phyloP scores from a whole-genome alignment of 2,797 vertebrate species.

The Scolopax rusticola region DNA sequence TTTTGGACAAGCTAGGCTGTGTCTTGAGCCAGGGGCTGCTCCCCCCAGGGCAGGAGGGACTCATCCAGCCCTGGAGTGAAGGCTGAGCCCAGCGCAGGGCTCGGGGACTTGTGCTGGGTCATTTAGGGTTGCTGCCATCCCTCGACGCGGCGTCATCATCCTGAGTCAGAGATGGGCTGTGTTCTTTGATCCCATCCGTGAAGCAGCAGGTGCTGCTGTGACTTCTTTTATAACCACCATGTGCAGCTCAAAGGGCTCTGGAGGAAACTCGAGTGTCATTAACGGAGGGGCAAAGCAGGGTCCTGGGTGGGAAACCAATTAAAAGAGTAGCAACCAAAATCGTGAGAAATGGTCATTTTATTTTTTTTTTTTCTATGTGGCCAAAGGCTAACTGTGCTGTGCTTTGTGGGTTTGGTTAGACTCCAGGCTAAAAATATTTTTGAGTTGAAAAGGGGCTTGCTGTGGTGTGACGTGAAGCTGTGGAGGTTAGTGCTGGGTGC shows the following conservation, averaged over 20 bases:
- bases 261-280: neutral
- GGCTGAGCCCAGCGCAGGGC: neutral
- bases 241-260: neutral
- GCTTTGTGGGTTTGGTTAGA: neutral
- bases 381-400: neutral
- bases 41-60: accelerated
- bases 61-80: neutral
- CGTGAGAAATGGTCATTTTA: neutral
- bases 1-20: neutral
- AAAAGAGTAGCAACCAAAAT: neutral
- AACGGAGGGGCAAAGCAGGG: neutral
- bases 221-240: neutral
- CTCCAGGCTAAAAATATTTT: constrained; percentile 8
- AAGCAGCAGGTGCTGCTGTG: neutral
- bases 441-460: neutral
- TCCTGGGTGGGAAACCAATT: neutral
- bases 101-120: neutral
- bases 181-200: neutral
- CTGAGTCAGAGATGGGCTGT: neutral
- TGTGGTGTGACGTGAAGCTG: accelerated
- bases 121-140: neutral
- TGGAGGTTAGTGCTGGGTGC: accelerated
- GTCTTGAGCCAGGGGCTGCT: neutral
- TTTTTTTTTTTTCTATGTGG: neutral
- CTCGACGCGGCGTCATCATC: accelerated